Base-by-base conservation (phyloP, 2,113 vertebrate species). In the Girardinichthys multiradiatus region DNA sequence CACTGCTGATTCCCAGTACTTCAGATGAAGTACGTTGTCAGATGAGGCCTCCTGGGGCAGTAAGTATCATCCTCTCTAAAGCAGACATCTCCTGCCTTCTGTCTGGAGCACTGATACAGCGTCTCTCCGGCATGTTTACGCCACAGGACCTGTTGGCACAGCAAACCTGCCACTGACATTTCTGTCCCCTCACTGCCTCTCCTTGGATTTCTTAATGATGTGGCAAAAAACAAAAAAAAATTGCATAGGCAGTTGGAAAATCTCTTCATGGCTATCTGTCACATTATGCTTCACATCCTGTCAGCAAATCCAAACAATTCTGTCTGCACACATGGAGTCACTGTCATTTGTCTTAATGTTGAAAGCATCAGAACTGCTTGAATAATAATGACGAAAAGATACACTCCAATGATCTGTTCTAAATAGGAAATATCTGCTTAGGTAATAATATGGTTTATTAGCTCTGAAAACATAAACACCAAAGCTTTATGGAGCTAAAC, bases 141-240 rank as follows among this genome's bases (percentile, higher is more conserved):
- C 87, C 87, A 83, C 75, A 48, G 80, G 85, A 85, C 74, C 74
- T 70, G 68, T 61, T 81, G 76, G 69, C 76, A 4, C 51, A 42
- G 57, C 72, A 29, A 29, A 82, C 77, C 87, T 87, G 85, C 72
- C 85, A 61, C 77, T 24, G 68, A 71, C 78, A 58, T 74, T 72
- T 59, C 72, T 70, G 64, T 74, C 73, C 69, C 74, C 11, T 24
- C 33, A 17, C 71, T 29, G 74, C 68, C 48, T 58, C 65, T 60
- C 77, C 65, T 39, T 76, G 79, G 57, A 79, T 42, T 37, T 72
- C 70, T 57, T 85, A 77, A 77, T 77, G 75, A 79, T 65, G 58
- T 19, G 13, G 33, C 37, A 3, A n/a, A 17, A 27, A 66, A 33
- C 37, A 30, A 37, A 45, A 19, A 45, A 7, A 45, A 33, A 33